A percentile compares a stretch with the other conserved stretches of the same genome.
Evolutionary conservation across 2,113 vertebrate genomes (phyloP).

Genomic region (Festucalex cinctus): DNA sequence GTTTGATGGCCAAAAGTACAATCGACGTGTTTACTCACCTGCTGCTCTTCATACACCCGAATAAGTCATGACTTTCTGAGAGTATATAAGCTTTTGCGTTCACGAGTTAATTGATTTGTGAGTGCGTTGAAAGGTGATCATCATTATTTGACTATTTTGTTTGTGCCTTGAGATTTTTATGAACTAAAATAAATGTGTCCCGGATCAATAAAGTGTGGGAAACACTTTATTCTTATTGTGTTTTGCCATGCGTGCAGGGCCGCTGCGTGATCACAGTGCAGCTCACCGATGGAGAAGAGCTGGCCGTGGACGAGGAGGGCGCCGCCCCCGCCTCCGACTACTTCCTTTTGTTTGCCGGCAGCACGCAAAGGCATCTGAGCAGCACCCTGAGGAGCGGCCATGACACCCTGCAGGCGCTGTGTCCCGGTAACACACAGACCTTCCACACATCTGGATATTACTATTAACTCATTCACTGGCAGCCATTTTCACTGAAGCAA

Average conservation of each 20-base stretch:
- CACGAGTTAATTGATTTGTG: too few species aligned
- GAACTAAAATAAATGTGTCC: too few species aligned
- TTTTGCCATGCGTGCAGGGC: conserved; percentile 69
- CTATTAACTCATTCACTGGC: background rate
- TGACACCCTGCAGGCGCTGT: conserved; percentile 84
- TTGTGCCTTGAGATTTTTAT: too few species aligned
- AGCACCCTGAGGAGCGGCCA: conserved; percentile 82
- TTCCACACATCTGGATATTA: background rate
- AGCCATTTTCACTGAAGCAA: background rate
- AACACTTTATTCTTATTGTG: background rate
- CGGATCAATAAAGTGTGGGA: too few species aligned
- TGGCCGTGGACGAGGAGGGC: conserved; percentile 74
- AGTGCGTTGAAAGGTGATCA: too few species aligned
- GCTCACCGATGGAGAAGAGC: conserved; percentile 81
- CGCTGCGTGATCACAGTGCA: conserved; percentile 85
- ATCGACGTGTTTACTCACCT: too few species aligned
- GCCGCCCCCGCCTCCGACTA: conserved; percentile 60
- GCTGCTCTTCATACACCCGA: too few species aligned
- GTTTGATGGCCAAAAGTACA: too few species aligned
- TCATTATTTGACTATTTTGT: too few species aligned
- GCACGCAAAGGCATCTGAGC: conserved; percentile 84
- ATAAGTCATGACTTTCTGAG: too few species aligned
- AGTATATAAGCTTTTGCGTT: too few species aligned
- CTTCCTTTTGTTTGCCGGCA: conserved; percentile 90
- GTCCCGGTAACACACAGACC: conserved; percentile 79